A percentile compares a stretch with the other conserved stretches of the same genome.
phyloP scores from a whole-genome alignment of 2,797 vertebrate species.

The Acanthis flammea region DNA sequence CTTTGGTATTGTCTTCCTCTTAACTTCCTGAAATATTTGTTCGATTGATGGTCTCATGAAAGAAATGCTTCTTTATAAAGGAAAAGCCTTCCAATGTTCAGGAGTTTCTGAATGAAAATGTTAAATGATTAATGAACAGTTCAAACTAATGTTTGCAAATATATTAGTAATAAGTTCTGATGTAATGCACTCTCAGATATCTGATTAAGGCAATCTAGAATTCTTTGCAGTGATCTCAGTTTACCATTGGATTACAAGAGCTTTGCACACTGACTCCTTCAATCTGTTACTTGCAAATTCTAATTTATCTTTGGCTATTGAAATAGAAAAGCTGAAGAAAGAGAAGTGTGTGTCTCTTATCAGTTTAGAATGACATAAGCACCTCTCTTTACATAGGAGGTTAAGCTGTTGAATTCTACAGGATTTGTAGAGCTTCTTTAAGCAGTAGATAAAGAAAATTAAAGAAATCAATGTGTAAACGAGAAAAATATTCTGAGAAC shows the following conservation, averaged over 20 bases:
- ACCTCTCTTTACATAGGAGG: slow-evolving; percentile 38
- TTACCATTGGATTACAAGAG: slow-evolving; percentile 49
- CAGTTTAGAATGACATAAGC: slow-evolving; percentile 54
- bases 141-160: slow-evolving; percentile 9
- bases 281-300: slow-evolving; percentile 7
- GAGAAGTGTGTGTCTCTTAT: slow-evolving; percentile 39
- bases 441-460: slow-evolving; percentile 68
- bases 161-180: neutral
- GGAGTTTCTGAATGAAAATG: slow-evolving; percentile 9
- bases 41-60: neutral
- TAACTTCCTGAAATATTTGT: neutral
- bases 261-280: slow-evolving; percentile 15
- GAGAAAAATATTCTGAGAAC: slow-evolving; percentile 40
- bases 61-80: neutral
- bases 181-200: neutral
- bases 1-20: neutral
- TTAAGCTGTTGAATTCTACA: slow-evolving; percentile 54
- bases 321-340: slow-evolving; percentile 19
- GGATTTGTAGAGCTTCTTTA: slow-evolving; percentile 49
- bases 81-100: neutral
- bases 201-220: neutral
- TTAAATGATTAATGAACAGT: neutral
- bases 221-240: slow-evolving; percentile 1
- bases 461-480: slow-evolving; percentile 47
- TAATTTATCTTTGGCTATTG: slow-evolving; percentile 40